phyloP scores from a whole-genome alignment of 2,797 vertebrate genomes.

The Myotis vivesi region DNA sequence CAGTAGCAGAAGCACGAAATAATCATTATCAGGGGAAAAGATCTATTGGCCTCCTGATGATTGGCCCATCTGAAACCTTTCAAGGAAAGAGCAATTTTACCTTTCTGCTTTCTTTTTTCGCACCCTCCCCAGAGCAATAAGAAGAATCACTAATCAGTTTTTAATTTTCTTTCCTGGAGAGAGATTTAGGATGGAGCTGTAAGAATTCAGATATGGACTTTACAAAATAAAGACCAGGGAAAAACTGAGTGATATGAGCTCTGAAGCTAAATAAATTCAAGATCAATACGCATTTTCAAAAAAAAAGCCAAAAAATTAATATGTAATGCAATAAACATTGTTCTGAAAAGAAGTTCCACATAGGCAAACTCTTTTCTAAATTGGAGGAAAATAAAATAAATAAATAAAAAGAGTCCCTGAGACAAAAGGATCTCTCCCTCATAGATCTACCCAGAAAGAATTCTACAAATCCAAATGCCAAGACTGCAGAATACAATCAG shows the following conservation, averaged over 20 bases:
- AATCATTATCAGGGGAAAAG: slow-evolving; percentile 9
- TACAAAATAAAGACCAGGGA: slow-evolving; percentile 28
- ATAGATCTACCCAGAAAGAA: not conserved
- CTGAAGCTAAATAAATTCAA: not conserved
- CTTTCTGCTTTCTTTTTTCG: slow-evolving; percentile 1
- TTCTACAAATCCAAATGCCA: not conserved
- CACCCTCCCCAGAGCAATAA: slow-evolving; percentile 15
- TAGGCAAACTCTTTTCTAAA: not conserved
- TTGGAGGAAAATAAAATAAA: too few species aligned
- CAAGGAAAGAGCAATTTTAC: not conserved
- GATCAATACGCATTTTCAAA: slow-evolving; percentile 5
- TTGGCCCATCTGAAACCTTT: slow-evolving; percentile 40
- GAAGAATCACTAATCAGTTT: slow-evolving; percentile 54
- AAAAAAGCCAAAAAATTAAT: not conserved
- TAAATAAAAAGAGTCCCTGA: fast-evolving
- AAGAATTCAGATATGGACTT: slow-evolving; percentile 10
- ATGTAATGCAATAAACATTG: not conserved
- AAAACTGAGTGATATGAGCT: not conserved
- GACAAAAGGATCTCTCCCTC: not conserved
- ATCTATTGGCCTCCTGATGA: slow-evolving; percentile 33
- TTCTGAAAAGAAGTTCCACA: slow-evolving; percentile 37
- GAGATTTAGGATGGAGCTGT: not conserved
- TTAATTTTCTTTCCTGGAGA: slow-evolving; percentile 56
- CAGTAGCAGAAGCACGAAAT: slow-evolving; percentile 20
- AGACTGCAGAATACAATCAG: not conserved